These are phyloP conservation scores for Epistrophe eligans DNA, from an alignment of 2,888 invertebrate genomes.

Conservation along the genomic window DNA sequence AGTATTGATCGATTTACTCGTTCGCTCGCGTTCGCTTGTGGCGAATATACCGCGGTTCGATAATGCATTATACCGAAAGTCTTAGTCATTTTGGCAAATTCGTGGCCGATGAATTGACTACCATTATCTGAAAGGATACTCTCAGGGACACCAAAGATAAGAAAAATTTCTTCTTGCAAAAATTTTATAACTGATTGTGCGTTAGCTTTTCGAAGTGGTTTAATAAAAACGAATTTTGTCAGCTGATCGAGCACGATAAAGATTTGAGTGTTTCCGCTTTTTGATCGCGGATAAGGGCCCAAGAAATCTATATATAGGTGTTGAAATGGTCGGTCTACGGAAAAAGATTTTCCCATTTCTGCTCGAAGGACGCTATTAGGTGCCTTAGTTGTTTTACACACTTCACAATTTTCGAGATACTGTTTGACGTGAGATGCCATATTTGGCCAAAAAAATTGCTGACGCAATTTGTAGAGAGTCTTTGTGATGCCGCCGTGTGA, in stretches of 20 bases:
- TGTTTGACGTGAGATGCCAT: constrained; percentile 2
- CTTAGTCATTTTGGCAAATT: neutral
- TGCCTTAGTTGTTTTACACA: constrained; percentile 16
- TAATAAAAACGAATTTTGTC: constrained; percentile 19
- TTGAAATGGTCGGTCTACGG: constrained; percentile 24
- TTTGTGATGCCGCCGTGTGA: constrained; percentile 1
- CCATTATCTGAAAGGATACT: constrained; percentile 14
- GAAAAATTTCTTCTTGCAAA: constrained; percentile 4
- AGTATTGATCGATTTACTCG: constrained; percentile 16
- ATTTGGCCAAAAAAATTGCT: constrained; percentile 24
- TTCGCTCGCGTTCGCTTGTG: constrained; percentile 22
- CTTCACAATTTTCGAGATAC: neutral
- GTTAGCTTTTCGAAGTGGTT: neutral
- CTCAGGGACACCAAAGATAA: constrained; percentile 24
- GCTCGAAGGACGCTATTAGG: neutral
- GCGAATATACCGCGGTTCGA: constrained; percentile 3
- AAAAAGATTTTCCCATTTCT: constrained; percentile 12
- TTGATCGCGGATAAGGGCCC: constrained; percentile 4
- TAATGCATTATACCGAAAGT: neutral
- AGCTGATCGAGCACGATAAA: constrained; percentile 7
- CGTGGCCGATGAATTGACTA: neutral
- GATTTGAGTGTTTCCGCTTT: constrained; percentile 28
- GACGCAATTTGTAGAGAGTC: neutral
- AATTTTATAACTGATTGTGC: neutral
- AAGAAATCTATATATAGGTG: constrained; percentile 2